phyloP scores from a whole-genome alignment of 2,888 invertebrate genomes.

The Eristalis tenax region DNA sequence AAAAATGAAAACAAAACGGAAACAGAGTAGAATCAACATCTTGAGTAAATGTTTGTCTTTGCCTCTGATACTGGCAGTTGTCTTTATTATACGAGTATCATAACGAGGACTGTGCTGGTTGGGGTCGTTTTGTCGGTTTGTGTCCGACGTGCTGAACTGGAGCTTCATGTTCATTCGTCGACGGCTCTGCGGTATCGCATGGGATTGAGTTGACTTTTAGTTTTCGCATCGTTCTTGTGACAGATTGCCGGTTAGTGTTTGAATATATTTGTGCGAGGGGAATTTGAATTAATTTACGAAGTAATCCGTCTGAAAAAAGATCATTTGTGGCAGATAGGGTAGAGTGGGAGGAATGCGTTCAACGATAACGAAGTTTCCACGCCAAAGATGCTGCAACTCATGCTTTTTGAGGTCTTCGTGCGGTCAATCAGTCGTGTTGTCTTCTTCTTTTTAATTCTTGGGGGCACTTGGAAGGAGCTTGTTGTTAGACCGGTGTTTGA shows the following conservation, averaged over 20 bases:
- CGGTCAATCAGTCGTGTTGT: no score
- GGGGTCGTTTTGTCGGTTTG: conserved; percentile 42
- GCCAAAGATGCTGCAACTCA: background rate
- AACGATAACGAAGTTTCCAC: background rate
- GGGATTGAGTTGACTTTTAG: conserved; percentile 55
- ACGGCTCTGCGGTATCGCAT: background rate
- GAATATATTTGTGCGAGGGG: conserved; percentile 3
- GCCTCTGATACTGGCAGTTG: conserved; percentile 63
- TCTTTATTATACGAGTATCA: conserved; percentile 64
- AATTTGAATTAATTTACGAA: conserved; percentile 45
- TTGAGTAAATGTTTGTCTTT: conserved; percentile 70
- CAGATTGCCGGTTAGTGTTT: conserved; percentile 51
- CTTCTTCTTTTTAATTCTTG: no score
- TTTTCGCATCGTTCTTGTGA: conserved; percentile 17
- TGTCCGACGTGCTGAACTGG: background rate
- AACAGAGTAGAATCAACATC: conserved; percentile 63
- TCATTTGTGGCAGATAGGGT: no score
- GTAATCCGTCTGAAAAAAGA: background rate
- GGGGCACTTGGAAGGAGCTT: no score
- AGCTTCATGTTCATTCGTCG: background rate
- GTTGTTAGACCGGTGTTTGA: no score
- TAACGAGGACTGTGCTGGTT: conserved; percentile 61
- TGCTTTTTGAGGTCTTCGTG: no score
- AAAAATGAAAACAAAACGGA: conserved; percentile 39
- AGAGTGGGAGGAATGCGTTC: background rate